These are phyloP conservation scores for Pristionchus entomophagus DNA, from an alignment of 2,888 invertebrate species.

Conservation along the genomic window DNA sequence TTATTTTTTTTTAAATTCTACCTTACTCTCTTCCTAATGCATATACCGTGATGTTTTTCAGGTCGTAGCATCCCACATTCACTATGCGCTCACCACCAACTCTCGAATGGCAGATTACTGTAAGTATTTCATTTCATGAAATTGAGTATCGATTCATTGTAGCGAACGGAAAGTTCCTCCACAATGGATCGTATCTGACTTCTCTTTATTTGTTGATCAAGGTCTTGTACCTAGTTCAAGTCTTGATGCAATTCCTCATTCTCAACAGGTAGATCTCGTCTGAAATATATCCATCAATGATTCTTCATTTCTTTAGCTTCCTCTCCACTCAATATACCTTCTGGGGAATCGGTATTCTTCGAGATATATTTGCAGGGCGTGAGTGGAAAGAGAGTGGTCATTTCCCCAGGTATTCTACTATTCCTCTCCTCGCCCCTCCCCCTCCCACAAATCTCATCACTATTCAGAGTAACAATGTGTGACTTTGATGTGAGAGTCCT, in stretches of 20 bases:
- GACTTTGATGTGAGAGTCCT: slow-evolving; percentile 77
- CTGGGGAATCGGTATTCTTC: slow-evolving; percentile 75
- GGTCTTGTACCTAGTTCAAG: slow-evolving; percentile 71
- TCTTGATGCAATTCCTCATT: slow-evolving; percentile 75
- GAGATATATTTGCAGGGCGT: slow-evolving; percentile 72
- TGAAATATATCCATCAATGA: too few species aligned
- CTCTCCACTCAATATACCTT: slow-evolving; percentile 75
- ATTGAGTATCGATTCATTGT: slow-evolving; percentile 71
- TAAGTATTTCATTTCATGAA: background rate
- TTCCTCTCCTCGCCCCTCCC: slow-evolving; percentile 75
- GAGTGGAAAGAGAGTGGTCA: too few species aligned
- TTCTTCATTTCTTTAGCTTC: slow-evolving; percentile 67
- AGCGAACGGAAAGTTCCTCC: slow-evolving; percentile 68
- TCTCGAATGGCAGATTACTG: slow-evolving; percentile 75
- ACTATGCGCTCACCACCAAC: slow-evolving; percentile 78
- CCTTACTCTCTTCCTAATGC: too few species aligned
- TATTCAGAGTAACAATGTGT: slow-evolving; percentile 77
- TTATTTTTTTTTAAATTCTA: too few species aligned
- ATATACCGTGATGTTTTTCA: too few species aligned
- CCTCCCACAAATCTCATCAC: too few species aligned
- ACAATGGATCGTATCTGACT: slow-evolving; percentile 74
- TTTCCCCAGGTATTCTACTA: too few species aligned
- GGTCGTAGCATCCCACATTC: slow-evolving; percentile 78
- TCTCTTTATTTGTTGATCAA: slow-evolving; percentile 74
- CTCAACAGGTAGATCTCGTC: slow-evolving; percentile 67